These are phyloP conservation scores for Liopterus haemorrhoidalis DNA, from an alignment of 2,888 invertebrate species.

Conservation along the genomic window DNA sequence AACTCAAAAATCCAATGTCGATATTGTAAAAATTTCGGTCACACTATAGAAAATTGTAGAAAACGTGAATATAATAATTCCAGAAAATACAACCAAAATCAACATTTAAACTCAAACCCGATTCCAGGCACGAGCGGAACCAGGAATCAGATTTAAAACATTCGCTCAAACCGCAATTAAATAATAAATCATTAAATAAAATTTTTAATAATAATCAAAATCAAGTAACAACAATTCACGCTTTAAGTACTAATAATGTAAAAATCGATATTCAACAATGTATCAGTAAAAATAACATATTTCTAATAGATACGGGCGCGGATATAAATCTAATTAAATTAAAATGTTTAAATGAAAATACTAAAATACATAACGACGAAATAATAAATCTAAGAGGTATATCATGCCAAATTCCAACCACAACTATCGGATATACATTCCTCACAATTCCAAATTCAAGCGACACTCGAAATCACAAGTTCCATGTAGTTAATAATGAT, in stretches of 20 bases:
- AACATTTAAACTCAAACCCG: too few relatives aligned
- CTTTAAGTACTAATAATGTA: too few relatives aligned
- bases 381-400: constrained; percentile 17
- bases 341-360: constrained; percentile 7
- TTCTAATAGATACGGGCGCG: constrained; percentile 13
- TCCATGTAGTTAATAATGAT: constrained; percentile 21
- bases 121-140: too few relatives aligned
- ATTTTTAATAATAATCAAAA: not conserved
- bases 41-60: constrained; percentile 12
- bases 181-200: too few relatives aligned
- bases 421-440: constrained; percentile 13
- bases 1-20: constrained; percentile 10
- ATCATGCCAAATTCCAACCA: constrained; percentile 10
- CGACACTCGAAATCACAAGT: constrained; percentile 1
- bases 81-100: too few relatives aligned
- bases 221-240: not conserved
- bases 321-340: constrained; percentile 18
- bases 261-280: constrained; percentile 2
- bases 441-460: constrained; percentile 8
- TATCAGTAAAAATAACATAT: not conserved
- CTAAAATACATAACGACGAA: constrained; percentile 11
- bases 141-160: too few relatives aligned
- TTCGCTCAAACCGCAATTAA: too few relatives aligned
- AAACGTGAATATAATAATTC: not conserved
- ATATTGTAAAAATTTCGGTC: constrained; percentile 22